Conservation (phyloP, 2,797 vertebrate species). For the Chelidonichthys spinosus region DNA sequence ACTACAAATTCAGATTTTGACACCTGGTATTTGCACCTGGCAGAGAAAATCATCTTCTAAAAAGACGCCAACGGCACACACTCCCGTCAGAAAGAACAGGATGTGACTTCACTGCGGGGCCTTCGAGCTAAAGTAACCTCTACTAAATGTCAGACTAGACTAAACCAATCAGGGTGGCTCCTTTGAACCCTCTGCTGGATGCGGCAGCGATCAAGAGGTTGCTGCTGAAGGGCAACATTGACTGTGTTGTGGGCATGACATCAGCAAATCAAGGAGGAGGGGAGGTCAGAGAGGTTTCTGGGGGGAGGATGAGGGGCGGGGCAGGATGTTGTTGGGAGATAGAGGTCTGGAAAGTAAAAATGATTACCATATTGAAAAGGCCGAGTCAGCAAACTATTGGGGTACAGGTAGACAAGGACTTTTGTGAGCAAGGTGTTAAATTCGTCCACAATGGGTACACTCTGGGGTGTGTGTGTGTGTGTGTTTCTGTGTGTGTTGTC, state of each 20-base stretch:
- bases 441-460: slow-evolving; percentile 3
- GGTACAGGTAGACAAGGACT: slow-evolving; percentile 19
- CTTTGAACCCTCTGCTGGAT: slow-evolving; percentile 38
- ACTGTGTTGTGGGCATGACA: slow-evolving; percentile 52
- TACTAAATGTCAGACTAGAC: slow-evolving; percentile 61
- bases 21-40: slow-evolving; percentile 8
- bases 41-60: slow-evolving; percentile 19
- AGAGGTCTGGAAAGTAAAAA: slow-evolving; percentile 65
- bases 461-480: too few species aligned
- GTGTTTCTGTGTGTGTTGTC: background rate
- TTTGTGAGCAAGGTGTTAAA: background rate
- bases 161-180: slow-evolving; percentile 64
- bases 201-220: slow-evolving; percentile 43
- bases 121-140: slow-evolving; percentile 38
- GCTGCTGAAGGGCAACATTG: slow-evolving; percentile 56
- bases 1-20: slow-evolving; percentile 17
- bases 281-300: slow-evolving; percentile 37
- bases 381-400: slow-evolving; percentile 62
- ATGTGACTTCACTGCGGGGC: slow-evolving; percentile 32
- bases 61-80: background rate
- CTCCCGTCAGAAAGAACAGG: slow-evolving; percentile 28
- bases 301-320: slow-evolving; percentile 39
- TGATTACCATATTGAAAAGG: slow-evolving; percentile 56
- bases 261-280: slow-evolving; percentile 61
- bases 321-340: slow-evolving; percentile 46